Percentiles rank a stretch among this genome's conserved stretches.
Conservation (phyloP, 2,888 invertebrate species). For the Cosmorhoe ocellata region DNA sequence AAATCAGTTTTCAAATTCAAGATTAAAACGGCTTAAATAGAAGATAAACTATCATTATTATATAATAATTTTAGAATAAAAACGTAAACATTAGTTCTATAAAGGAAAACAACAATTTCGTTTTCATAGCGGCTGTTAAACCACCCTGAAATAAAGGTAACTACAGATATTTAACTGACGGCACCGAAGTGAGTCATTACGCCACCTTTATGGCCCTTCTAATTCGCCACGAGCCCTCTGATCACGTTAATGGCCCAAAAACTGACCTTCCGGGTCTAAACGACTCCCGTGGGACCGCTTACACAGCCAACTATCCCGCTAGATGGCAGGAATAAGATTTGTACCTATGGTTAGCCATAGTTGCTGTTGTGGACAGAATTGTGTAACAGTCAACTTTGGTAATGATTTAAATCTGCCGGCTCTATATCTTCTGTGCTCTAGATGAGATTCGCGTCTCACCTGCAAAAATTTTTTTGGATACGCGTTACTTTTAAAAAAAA, state of each 20-base stretch:
- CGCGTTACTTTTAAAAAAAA: no score
- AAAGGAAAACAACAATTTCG: no score
- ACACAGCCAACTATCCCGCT: conserved; percentile 53
- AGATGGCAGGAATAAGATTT: conserved; percentile 48
- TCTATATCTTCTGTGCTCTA: no score
- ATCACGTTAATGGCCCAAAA: conserved; percentile 77
- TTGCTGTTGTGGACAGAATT: not conserved
- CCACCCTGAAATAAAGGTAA: conserved; percentile 11
- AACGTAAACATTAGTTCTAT: no score
- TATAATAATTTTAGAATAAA: no score
- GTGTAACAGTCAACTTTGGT: not conserved
- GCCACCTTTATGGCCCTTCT: conserved; percentile 69
- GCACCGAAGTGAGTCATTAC: conserved; percentile 74
- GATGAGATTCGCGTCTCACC: no score
- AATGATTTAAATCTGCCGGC: no score
- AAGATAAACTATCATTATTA: no score
- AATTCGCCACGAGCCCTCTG: conserved; percentile 68
- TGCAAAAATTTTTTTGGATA: no score
- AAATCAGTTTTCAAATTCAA: no score
- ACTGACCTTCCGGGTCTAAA: conserved; percentile 74
- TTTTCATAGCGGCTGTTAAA: not conserved
- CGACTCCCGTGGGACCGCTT: conserved; percentile 67
- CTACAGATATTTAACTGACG: conserved; percentile 50
- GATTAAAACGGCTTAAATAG: no score
- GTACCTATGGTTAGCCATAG: conserved; percentile 36